Base-by-base conservation (phyloP, 2,113 vertebrate genomes). In the Symphodus melops region DNA sequence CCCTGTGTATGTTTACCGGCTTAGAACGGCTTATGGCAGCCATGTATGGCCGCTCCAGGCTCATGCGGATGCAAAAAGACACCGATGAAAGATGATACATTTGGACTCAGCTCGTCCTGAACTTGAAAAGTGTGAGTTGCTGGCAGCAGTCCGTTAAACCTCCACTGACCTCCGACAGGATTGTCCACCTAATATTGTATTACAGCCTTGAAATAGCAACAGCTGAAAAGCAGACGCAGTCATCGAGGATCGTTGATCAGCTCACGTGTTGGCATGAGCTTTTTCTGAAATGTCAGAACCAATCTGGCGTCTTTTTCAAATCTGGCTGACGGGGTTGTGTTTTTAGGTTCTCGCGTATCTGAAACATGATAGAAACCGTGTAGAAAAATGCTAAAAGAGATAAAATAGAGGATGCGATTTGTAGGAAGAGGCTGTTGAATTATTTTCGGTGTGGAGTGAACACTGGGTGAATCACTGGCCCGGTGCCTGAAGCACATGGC, bases 201-300 rank as follows among this genome's bases (percentile, higher is more conserved):
- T 55, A 33, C 11, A 67, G n/a, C 33, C 68, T 81, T 42, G 62
- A 68, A 85, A 83, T 75, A 83, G 82, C 9, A 61, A 58, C 55
- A 80, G 65, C 36, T 42, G 10, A 12, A 39, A 23, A 63, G 72
- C 3, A 52, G 13, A 53, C 39, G 39, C 67, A 23, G 25, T 16
- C 9, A 67, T 46, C 3, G 9, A 42, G 56, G 65, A 72, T 77
- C 36, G 51, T 19, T 62, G 63, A 67, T 52, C 53, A 17, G 46
- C 41, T 71, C 69, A 59, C 57, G 12, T 72, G 62, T 49, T 23
- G 41, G 41, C 12, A 65, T 11, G 44, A 19, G 52, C 9, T 51
- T 13, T 13, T 12, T n/a, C 28, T 68, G 4, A 49, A 14, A 61
- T 53, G 37, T 75, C 21, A 56, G 2, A 54, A 44, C 20, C 63